Evolutionary conservation across 2,797 vertebrate genomes (phyloP).

Genomic region (Pagetopsis macropterus): DNA sequence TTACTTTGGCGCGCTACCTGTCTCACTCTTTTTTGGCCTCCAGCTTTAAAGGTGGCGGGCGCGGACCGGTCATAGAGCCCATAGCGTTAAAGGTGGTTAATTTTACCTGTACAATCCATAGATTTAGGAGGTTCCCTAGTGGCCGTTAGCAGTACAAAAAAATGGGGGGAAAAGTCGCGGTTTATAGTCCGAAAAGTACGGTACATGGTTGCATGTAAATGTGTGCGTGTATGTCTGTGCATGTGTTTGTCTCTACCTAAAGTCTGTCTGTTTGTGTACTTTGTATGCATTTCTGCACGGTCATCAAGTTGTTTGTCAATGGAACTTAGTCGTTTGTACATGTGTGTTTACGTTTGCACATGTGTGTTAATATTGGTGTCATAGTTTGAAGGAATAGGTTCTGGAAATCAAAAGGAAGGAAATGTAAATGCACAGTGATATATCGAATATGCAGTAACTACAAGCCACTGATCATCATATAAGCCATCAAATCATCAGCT

Average conservation of each 20-base stretch:
- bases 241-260: constrained; percentile 2
- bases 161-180: too few species aligned
- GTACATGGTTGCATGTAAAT: constrained; percentile 51
- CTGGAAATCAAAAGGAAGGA: constrained; percentile 49
- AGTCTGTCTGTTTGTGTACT: constrained; percentile 15
- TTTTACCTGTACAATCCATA: too few species aligned
- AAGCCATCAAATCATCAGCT: constrained; percentile 75
- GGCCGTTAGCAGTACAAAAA: too few species aligned
- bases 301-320: constrained; percentile 54
- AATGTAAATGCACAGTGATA: constrained; percentile 70
- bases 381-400: constrained; percentile 55
- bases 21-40: too few species aligned
- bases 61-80: too few species aligned
- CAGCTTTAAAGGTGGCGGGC: too few species aligned
- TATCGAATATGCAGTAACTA: constrained; percentile 74
- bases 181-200: too few species aligned
- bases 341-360: constrained; percentile 67
- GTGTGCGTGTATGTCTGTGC: constrained; percentile 20
- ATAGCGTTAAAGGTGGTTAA: too few species aligned
- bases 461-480: constrained; percentile 72
- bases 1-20: too few species aligned
- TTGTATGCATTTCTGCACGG: constrained; percentile 68
- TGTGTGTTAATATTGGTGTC: constrained; percentile 64
- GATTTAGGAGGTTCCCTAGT: too few species aligned
- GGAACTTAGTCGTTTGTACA: constrained; percentile 59